These are phyloP conservation scores for Epinotia brunnichana DNA, from an alignment of 2,888 invertebrate species.

Conservation along the genomic window DNA sequence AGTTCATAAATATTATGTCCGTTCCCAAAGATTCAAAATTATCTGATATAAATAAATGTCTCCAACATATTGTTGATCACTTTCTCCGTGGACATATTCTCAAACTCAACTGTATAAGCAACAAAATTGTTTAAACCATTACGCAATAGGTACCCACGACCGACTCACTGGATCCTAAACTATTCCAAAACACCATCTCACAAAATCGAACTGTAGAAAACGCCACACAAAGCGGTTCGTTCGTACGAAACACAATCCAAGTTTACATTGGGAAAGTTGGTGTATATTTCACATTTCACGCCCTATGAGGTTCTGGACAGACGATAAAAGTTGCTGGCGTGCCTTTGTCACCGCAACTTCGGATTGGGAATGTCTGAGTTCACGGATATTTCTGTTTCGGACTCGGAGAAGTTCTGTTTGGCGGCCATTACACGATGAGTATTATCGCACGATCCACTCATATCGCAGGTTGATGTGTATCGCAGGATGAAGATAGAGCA, in stretches of 20 bases:
- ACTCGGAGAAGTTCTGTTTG: neutral
- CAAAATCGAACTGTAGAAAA: constrained; percentile 17
- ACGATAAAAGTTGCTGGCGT: constrained; percentile 44
- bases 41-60: too few relatives aligned
- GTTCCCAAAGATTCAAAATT: too few relatives aligned
- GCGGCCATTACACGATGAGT: too few relatives aligned
- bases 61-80: too few relatives aligned
- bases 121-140: neutral
- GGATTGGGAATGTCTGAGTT: constrained; percentile 22
- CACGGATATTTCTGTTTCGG: constrained; percentile 3
- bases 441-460: too few relatives aligned
- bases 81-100: too few relatives aligned
- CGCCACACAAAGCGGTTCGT: neutral
- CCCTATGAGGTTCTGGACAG: constrained; percentile 44
- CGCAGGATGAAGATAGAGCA: too few relatives aligned
- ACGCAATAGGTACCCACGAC: neutral
- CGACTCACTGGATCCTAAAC: neutral
- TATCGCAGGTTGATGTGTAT: too few relatives aligned
- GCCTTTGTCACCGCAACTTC: constrained; percentile 26
- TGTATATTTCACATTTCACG: constrained; percentile 46
- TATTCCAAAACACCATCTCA: constrained; percentile 10
- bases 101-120: neutral
- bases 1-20: too few relatives aligned
- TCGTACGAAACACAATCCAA: constrained; percentile 43
- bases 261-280: constrained; percentile 47